Evolutionary conservation across 2,888 invertebrate species (phyloP).

Genomic region (Linhomoeus sp.): DNA sequence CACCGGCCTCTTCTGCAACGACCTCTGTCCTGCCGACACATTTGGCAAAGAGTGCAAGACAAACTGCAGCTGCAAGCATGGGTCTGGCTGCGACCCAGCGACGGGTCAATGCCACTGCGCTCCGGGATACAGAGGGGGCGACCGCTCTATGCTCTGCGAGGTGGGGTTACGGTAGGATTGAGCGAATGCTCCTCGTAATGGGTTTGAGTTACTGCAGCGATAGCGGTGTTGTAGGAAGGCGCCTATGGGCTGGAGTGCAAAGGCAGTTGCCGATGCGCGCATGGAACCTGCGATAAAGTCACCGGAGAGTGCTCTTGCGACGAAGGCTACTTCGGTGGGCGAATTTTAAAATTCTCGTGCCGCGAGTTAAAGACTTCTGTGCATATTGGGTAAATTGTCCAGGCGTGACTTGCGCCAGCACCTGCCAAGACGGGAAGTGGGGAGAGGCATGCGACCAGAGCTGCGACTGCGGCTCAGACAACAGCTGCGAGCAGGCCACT

Average conservation of each 20-base stretch:
- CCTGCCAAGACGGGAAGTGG: constrained; percentile 14
- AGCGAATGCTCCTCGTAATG: no score
- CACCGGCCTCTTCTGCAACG: constrained; percentile 61
- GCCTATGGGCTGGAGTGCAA: constrained; percentile 9
- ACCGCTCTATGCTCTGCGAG: no score
- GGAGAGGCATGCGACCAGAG: constrained; percentile 16
- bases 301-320: no score
- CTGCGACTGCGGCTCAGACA: constrained; percentile 14
- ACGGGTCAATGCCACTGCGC: constrained; percentile 9
- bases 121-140: constrained; percentile 1
- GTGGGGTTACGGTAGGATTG: no score
- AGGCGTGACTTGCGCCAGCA: no score
- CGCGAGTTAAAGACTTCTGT: no score
- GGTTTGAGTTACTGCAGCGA: no score
- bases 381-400: no score
- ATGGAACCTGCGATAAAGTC: constrained; percentile 3
- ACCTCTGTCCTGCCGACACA: constrained; percentile 41
- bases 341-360: no score
- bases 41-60: constrained; percentile 43
- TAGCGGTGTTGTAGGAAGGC: no score
- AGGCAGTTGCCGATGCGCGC: constrained; percentile 10
- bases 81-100: constrained; percentile 1
- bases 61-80: constrained; percentile 22
- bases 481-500: constrained; percentile 9
- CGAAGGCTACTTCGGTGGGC: no score